These are phyloP conservation scores for Masticophis lateralis DNA, from an alignment of 2,797 vertebrate species.

Conservation along the genomic window DNA sequence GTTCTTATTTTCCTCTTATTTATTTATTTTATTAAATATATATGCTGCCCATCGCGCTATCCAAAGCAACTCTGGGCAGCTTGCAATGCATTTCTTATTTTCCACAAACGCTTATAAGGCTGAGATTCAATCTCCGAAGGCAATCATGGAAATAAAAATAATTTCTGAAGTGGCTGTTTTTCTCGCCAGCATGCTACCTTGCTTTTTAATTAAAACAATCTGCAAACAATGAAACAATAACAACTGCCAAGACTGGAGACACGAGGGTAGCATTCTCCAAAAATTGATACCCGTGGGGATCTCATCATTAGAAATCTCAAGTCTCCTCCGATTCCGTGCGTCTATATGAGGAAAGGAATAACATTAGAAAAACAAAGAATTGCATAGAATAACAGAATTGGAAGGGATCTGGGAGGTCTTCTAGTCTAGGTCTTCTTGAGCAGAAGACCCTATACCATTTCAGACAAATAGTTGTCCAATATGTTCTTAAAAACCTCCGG, in stretches of 20 bases:
- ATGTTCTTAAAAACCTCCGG: too few relatives aligned
- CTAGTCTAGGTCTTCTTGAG: too few relatives aligned
- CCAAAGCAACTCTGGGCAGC: neutral
- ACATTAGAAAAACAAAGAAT: too few relatives aligned
- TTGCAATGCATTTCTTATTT: neutral
- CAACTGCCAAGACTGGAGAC: neutral
- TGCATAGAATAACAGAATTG: too few relatives aligned
- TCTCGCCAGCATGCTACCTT: neutral
- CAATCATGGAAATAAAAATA: neutral
- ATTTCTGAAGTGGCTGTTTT: neutral
- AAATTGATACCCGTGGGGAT: neutral
- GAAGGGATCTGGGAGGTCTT: too few relatives aligned
- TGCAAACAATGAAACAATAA: neutral
- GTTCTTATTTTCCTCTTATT: neutral
- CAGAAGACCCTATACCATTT: too few relatives aligned
- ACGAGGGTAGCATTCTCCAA: neutral
- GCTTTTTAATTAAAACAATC: neutral
- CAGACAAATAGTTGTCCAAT: too few relatives aligned
- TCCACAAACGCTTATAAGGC: neutral
- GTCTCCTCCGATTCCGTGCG: neutral
- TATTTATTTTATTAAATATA: neutral
- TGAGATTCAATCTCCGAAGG: neutral
- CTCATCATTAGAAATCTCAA: neutral
- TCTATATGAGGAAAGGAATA: neutral
- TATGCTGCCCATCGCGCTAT: neutral